Percentiles rank a stretch among this genome's conserved stretches.
Conservation (phyloP, 2,888 invertebrate genomes). For the Dryobotodes eremita region DNA sequence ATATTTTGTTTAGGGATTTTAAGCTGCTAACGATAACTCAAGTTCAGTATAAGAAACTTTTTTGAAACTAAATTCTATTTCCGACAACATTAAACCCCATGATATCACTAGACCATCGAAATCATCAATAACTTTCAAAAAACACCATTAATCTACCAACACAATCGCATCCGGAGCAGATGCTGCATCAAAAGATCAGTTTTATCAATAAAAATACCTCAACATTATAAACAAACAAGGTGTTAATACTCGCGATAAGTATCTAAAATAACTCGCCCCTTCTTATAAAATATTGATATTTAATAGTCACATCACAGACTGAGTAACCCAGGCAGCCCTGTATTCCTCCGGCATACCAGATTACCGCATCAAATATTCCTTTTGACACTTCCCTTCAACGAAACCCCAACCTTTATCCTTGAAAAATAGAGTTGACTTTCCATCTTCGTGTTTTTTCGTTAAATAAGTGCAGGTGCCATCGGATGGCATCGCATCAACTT, state of each 20-base stretch:
- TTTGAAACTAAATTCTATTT: not conserved
- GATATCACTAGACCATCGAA: slow-evolving; percentile 11
- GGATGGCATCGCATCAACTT: slow-evolving; percentile 79
- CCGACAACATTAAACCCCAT: not conserved
- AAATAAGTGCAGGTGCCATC: slow-evolving; percentile 86
- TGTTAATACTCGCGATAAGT: slow-evolving; percentile 87
- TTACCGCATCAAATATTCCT: slow-evolving; percentile 86
- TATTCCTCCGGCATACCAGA: slow-evolving; percentile 86
- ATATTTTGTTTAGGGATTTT: not conserved
- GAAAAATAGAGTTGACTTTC: slow-evolving; percentile 60
- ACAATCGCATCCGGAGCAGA: slow-evolving; percentile 83
- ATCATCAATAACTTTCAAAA: slow-evolving; percentile 61
- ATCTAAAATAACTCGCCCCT: slow-evolving; percentile 84
- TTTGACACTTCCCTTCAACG: slow-evolving; percentile 65
- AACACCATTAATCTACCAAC: slow-evolving; percentile 76
- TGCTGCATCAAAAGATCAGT: slow-evolving; percentile 77
- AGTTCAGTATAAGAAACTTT: not conserved
- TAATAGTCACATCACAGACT: slow-evolving; percentile 85
- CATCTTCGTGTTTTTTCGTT: slow-evolving; percentile 43
- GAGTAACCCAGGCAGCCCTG: slow-evolving; percentile 87
- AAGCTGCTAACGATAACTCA: not conserved
- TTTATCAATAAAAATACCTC: slow-evolving; percentile 78
- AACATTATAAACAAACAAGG: slow-evolving; percentile 87
- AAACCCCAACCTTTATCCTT: slow-evolving; percentile 62
- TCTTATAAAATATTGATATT: slow-evolving; percentile 89